phyloP scores from a whole-genome alignment of 2,888 invertebrate species.

The Drosophila austrosaltans region DNA sequence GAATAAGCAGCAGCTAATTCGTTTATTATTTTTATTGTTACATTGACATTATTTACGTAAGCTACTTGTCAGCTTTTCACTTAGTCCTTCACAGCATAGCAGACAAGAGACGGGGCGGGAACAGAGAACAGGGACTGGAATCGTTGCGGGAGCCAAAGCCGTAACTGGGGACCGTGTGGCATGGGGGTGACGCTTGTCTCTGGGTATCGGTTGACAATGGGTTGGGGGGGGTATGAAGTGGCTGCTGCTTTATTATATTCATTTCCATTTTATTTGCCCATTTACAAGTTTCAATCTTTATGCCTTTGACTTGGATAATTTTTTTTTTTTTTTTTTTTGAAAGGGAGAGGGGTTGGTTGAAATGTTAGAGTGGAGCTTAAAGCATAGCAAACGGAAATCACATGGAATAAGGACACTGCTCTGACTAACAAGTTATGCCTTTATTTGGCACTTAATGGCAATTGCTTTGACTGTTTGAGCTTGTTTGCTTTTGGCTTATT shows the following conservation, averaged over 20 bases:
- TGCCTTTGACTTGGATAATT: conserved; percentile 17
- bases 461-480: conserved; percentile 37
- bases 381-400: not conserved
- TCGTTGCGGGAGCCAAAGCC: not conserved
- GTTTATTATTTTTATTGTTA: conserved; percentile 80
- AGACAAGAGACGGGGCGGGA: not conserved
- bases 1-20: conserved; percentile 77
- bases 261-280: conserved; percentile 77
- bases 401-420: conserved; percentile 38
- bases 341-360: not conserved
- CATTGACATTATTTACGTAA: conserved; percentile 80
- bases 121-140: not conserved
- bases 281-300: conserved; percentile 66
- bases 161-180: not conserved
- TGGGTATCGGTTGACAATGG: not conserved
- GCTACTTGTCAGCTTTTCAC: conserved; percentile 79
- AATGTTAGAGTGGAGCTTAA: no score
- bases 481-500: conserved; percentile 9
- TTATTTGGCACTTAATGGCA: conserved; percentile 69
- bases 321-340: not conserved
- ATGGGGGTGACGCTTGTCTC: not conserved
- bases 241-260: conserved; percentile 72
- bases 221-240: not conserved
- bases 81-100: conserved; percentile 39
- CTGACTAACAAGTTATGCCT: conserved; percentile 68